Percentiles rank a stretch among this genome's conserved stretches.
Evolutionary conservation across 2,888 invertebrate species (phyloP).

Genomic region (Smittia aterrima): DNA sequence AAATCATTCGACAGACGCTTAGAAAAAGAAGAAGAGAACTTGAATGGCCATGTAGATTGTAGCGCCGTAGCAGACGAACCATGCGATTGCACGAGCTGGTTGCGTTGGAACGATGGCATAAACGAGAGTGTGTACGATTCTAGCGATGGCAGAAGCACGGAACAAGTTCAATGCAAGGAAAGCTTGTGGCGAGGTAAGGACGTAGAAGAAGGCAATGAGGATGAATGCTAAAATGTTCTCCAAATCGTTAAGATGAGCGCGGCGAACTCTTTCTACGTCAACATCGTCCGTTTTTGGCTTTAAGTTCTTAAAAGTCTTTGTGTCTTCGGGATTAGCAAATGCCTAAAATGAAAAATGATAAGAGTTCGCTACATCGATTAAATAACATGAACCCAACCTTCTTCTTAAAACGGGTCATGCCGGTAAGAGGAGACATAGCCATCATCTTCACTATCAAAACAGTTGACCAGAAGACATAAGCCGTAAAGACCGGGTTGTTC

Average conservation of each 20-base stretch:
- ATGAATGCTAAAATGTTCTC: constrained; percentile 64
- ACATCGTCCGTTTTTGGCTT: constrained; percentile 54
- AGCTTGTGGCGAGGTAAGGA: constrained; percentile 58
- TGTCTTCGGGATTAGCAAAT: constrained; percentile 59
- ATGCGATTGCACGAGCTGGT: constrained; percentile 57
- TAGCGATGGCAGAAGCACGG: constrained; percentile 57
- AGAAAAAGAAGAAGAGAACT: neutral
- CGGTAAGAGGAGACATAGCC: constrained; percentile 48
- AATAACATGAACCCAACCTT: constrained; percentile 44
- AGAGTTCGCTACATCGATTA: constrained; percentile 41
- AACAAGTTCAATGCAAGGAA: constrained; percentile 58
- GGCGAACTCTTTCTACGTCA: constrained; percentile 57
- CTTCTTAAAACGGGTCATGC: constrained; percentile 45
- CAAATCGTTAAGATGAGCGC: constrained; percentile 62
- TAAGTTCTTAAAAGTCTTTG: constrained; percentile 36
- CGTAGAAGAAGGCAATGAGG: constrained; percentile 58
- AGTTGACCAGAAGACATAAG: constrained; percentile 48
- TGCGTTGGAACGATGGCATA: constrained; percentile 64
- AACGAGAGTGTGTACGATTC: constrained; percentile 61
- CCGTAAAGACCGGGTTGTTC: constrained; percentile 45
- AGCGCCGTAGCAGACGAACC: constrained; percentile 52
- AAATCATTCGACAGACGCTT: neutral
- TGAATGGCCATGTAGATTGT: constrained; percentile 57
- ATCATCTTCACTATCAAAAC: constrained; percentile 49
- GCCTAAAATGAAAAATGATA: constrained; percentile 51